Evolutionary conservation across 2,113 vertebrate genomes (phyloP).

Genomic region (Toxostoma redivivum): DNA sequence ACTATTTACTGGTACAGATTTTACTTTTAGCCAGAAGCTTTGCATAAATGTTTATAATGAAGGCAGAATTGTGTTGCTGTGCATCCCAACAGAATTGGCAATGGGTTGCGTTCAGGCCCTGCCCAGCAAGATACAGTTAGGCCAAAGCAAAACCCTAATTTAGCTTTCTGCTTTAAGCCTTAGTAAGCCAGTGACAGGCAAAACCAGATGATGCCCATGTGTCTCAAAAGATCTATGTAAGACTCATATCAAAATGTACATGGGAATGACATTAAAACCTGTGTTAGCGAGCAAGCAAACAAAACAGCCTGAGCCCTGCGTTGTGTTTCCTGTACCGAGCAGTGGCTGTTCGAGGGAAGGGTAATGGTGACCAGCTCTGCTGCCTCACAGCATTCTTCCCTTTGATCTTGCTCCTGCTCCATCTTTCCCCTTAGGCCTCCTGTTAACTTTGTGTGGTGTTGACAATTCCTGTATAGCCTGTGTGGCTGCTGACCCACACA

Average conservation of each 20-base stretch:
- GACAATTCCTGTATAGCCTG: neutral
- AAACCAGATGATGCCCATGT: constrained; percentile 25
- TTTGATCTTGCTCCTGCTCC: neutral
- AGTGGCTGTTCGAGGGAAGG: fast-evolving
- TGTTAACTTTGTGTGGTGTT: neutral
- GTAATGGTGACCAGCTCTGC: neutral
- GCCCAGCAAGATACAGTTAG: neutral
- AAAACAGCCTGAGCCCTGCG: neutral
- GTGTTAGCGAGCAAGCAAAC: constrained; percentile 32
- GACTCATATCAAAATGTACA: constrained; percentile 62
- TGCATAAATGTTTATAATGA: neutral
- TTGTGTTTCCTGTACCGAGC: neutral
- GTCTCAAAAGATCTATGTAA: constrained; percentile 64
- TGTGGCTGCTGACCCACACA: neutral
- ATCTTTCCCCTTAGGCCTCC: neutral
- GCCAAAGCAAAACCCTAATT: neutral
- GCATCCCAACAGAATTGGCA: neutral
- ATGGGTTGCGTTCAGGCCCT: neutral
- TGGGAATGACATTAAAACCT: constrained; percentile 71
- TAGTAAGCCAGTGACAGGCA: constrained; percentile 49
- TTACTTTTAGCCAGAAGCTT: neutral
- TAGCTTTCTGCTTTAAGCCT: constrained; percentile 63
- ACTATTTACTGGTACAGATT: neutral
- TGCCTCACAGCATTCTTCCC: fast-evolving
- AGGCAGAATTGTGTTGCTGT: neutral